Percentiles rank a stretch among this genome's conserved stretches.
phyloP scores from a whole-genome alignment of 2,888 invertebrate genomes.

The Melieria picta region DNA sequence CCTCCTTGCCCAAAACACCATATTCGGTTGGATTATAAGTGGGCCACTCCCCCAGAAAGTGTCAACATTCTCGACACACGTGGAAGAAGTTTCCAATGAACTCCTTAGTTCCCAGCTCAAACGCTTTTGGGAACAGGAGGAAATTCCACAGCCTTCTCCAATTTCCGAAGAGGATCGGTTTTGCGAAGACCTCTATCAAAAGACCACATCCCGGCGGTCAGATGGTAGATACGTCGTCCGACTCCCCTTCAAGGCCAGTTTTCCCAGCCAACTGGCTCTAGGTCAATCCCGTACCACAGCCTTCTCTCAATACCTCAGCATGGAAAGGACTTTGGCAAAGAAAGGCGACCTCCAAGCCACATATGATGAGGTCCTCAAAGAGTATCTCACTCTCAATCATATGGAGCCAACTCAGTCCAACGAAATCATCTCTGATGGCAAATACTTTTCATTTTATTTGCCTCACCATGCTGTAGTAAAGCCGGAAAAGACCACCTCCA shows the following conservation, averaged over 20 bases:
- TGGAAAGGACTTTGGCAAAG: no score
- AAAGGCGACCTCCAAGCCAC: no score
- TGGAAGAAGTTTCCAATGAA: neutral
- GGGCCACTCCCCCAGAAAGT: slow-evolving; percentile 13
- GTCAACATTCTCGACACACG: slow-evolving; percentile 19
- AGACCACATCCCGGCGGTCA: no score
- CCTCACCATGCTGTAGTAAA: slow-evolving; percentile 41
- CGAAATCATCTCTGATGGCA: neutral
- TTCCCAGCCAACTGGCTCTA: no score
- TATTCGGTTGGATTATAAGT: slow-evolving; percentile 29
- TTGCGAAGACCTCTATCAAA: no score
- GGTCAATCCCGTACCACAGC: no score
- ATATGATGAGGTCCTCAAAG: no score
- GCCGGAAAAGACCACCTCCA: slow-evolving; percentile 38
- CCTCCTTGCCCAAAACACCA: slow-evolving; percentile 23
- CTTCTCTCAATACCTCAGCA: no score
- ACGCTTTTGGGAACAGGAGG: slow-evolving; percentile 27
- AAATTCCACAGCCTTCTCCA: neutral
- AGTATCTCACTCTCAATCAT: slow-evolving; percentile 26
- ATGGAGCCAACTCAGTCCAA: slow-evolving; percentile 16
- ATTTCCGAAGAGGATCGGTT: no score
- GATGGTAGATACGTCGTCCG: neutral
- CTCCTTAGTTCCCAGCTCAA: neutral
- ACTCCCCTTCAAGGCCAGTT: no score
- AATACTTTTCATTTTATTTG: slow-evolving; percentile 21